phyloP scores from a whole-genome alignment of 2,888 invertebrate species.

The Zaprionus bogoriensis region DNA sequence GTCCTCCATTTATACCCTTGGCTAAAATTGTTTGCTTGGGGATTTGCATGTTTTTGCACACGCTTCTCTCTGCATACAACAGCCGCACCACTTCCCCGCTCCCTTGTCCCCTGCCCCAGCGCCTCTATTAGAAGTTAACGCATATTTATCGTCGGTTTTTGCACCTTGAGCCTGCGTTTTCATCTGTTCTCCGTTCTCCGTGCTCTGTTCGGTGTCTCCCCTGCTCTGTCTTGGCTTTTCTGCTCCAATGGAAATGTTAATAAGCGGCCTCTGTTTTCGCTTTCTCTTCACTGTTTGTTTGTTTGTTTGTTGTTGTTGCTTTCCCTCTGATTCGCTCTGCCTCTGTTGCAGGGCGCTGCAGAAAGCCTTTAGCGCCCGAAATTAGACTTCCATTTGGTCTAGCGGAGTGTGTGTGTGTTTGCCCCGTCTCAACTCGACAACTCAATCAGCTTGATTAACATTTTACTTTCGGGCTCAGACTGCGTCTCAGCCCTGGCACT shows the following conservation, averaged over 20 bases:
- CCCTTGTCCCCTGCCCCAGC: constrained; percentile 16
- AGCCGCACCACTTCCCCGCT: too few species aligned
- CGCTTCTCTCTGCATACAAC: constrained; percentile 17
- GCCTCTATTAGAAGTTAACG: constrained; percentile 74
- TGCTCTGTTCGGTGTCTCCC: not conserved
- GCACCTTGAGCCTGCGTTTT: constrained; percentile 64
- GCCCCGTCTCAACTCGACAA: constrained; percentile 32
- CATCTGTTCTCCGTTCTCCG: constrained; percentile 36
- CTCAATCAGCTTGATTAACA: constrained; percentile 78
- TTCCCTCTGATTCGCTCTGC: not conserved
- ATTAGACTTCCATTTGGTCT: constrained; percentile 63
- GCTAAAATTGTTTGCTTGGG: constrained; percentile 77
- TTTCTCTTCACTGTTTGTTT: constrained; percentile 27
- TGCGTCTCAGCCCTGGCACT: constrained; percentile 13
- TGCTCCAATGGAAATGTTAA: constrained; percentile 72
- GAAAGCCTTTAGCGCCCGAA: constrained; percentile 71
- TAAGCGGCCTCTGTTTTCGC: constrained; percentile 52
- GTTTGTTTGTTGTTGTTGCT: constrained; percentile 36
- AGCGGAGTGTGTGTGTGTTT: not conserved
- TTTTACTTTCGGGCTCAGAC: constrained; percentile 57
- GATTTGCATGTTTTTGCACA: constrained; percentile 75
- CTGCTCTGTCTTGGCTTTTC: constrained; percentile 56
- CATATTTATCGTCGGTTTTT: constrained; percentile 76
- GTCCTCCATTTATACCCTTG: constrained; percentile 48
- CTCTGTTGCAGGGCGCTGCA: not conserved